Conservation (phyloP, 2,888 invertebrate species). For the Calameuta idolon region DNA sequence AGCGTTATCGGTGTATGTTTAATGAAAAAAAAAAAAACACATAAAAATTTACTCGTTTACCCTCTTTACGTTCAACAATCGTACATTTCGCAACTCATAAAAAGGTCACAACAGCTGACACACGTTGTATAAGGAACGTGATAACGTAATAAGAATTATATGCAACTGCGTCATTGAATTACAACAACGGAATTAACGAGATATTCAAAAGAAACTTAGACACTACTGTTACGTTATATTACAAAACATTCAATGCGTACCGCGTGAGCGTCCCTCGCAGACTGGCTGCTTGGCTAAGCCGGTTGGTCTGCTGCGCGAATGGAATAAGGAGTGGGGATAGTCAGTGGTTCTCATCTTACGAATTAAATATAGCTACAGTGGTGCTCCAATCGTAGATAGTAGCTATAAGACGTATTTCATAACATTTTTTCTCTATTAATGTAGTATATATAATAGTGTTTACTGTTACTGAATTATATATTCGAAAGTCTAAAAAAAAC, state of each 20-base stretch:
- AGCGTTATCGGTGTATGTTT: background rate
- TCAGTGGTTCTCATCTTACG: background rate
- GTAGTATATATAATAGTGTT: background rate
- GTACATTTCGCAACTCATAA: background rate
- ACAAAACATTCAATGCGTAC: background rate
- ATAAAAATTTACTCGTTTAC: background rate
- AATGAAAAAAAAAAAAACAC: background rate
- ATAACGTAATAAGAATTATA: background rate
- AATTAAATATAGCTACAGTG: background rate
- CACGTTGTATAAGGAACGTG: background rate
- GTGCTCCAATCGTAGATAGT: background rate
- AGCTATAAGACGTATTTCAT: background rate
- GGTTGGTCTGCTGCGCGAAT: background rate
- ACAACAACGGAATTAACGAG: background rate
- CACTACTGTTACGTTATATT: background rate
- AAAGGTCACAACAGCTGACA: background rate
- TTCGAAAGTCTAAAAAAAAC: background rate
- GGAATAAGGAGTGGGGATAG: background rate
- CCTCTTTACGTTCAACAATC: background rate
- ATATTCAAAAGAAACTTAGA: background rate
- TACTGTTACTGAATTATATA: background rate
- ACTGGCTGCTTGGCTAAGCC: background rate
- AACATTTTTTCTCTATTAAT: background rate
- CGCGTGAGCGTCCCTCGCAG: background rate
- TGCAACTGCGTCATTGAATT: background rate